phyloP scores from a whole-genome alignment of 2,113 vertebrate species.

The Himantopus leucocephalus region DNA sequence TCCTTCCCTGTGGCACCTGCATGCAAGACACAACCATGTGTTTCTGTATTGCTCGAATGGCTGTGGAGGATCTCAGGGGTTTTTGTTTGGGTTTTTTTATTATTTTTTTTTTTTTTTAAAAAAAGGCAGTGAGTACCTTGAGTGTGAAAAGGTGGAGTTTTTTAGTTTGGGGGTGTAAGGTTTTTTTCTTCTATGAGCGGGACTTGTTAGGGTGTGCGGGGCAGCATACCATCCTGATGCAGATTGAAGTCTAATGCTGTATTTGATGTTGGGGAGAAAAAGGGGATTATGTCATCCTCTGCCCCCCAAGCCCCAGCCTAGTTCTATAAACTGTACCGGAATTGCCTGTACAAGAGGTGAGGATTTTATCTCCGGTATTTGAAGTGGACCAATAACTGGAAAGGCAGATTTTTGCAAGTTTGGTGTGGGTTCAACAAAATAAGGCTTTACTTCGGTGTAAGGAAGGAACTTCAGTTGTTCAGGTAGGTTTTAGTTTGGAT shows the following conservation, averaged over 20 bases:
- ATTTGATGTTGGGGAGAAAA: neutral
- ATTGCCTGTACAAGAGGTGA: neutral
- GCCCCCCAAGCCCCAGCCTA: rapidly evolving
- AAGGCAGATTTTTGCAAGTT: neutral
- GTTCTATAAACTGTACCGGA: neutral
- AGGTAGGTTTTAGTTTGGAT: neutral
- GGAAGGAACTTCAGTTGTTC: neutral
- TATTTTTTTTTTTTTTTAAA: neutral
- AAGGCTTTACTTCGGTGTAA: neutral
- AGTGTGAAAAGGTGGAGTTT: neutral
- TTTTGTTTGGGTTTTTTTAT: too few relatives aligned
- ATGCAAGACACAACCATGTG: rapidly evolving
- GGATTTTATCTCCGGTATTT: neutral
- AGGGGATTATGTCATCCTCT: neutral
- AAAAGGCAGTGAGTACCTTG: neutral
- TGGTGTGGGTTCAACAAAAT: neutral
- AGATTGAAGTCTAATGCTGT: neutral
- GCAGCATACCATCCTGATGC: neutral
- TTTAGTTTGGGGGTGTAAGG: neutral
- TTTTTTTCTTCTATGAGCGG: neutral
- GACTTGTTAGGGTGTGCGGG: neutral
- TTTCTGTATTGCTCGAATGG: neutral
- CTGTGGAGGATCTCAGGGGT: neutral
- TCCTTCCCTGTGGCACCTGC: neutral
- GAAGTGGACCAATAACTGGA: neutral